Evolutionary conservation across 1,140 invertebrate species (phyloP).

Genomic region (Babylonia areolata): DNA sequence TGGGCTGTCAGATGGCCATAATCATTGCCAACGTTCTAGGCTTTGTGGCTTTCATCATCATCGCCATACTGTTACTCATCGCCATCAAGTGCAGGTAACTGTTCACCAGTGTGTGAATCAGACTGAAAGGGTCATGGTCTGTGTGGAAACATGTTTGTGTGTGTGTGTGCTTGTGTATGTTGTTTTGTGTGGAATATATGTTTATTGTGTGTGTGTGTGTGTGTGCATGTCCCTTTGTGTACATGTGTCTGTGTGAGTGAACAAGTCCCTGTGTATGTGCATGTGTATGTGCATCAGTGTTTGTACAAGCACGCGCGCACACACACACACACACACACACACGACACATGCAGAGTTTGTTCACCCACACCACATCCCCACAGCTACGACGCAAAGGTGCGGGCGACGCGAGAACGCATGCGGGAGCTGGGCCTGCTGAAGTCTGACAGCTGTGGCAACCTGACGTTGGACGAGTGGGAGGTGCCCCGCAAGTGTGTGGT

Average conservation of each 20-base stretch:
- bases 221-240: too few relatives aligned
- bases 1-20: slow-evolving; percentile 85
- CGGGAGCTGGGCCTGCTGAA: slow-evolving; percentile 82
- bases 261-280: too few relatives aligned
- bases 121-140: too few relatives aligned
- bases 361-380: slow-evolving; percentile 1
- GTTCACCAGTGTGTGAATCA: too few relatives aligned
- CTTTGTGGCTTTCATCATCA: slow-evolving; percentile 80
- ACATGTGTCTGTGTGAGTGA: too few relatives aligned
- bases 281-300: too few relatives aligned
- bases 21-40: slow-evolving; percentile 83
- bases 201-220: too few relatives aligned
- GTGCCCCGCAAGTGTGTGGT: slow-evolving; percentile 88
- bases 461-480: slow-evolving; percentile 89
- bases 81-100: slow-evolving; percentile 83
- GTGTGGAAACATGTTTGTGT: too few relatives aligned
- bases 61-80: slow-evolving; percentile 81
- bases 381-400: slow-evolving; percentile 85
- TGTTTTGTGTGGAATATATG: too few relatives aligned
- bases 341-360: neutral
- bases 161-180: too few relatives aligned
- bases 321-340: too few relatives aligned
- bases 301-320: too few relatives aligned
- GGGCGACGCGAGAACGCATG: slow-evolving; percentile 83
- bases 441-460: slow-evolving; percentile 74